Conservation (phyloP, 2,113 vertebrate genomes). For the Oostethus manadensis region DNA sequence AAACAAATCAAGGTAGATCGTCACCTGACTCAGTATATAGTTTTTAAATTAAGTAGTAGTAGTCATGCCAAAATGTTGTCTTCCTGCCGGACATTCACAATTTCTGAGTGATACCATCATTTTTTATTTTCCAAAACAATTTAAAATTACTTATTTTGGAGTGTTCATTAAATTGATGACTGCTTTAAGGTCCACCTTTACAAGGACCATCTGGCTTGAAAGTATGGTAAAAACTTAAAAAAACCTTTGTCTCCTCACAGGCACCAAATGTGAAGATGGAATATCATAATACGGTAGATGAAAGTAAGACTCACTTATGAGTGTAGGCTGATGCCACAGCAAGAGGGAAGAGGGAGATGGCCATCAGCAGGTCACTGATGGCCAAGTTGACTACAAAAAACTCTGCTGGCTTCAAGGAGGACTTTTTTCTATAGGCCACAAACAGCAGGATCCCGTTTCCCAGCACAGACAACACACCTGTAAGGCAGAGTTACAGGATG, state of each 20-base stretch:
- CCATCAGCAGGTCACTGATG: conserved; percentile 83
- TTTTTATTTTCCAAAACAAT: no score
- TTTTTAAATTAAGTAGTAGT: no score
- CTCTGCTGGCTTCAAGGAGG: conserved; percentile 80
- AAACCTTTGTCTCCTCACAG: neutral
- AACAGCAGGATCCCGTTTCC: conserved; percentile 79
- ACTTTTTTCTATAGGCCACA: conserved; percentile 80
- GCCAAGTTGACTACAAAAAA: conserved; percentile 82
- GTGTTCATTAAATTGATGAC: no score
- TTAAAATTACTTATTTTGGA: no score
- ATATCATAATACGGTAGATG: neutral
- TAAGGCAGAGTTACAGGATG: neutral
- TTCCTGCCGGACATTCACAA: no score
- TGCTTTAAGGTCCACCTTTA: no score
- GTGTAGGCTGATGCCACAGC: conserved; percentile 76
- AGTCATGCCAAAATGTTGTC: no score
- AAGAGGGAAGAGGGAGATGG: conserved; percentile 74
- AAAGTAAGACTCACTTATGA: conserved; percentile 71
- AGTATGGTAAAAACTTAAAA: no score
- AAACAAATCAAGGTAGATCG: no score
- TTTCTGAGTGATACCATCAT: no score
- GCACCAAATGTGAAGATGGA: neutral
- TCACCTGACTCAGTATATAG: no score
- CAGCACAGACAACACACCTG: conserved; percentile 72
- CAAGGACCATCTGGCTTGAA: no score